Conservation (phyloP, 1,140 invertebrate genomes). For the Physella acuta region DNA sequence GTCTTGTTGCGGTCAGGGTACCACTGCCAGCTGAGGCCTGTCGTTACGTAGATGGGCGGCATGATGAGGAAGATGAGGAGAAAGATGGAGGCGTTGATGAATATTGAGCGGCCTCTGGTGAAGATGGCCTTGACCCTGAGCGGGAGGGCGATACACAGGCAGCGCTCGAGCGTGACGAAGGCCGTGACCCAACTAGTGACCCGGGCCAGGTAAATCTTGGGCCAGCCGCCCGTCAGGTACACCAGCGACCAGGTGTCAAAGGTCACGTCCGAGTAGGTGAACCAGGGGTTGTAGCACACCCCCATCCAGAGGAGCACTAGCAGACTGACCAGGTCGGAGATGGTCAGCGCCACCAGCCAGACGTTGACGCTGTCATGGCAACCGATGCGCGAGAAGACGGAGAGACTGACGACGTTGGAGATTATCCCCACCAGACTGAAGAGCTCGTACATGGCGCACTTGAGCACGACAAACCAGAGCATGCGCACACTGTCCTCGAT, state of each 20-base stretch:
- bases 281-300: not conserved
- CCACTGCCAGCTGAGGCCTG: not conserved
- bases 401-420: not conserved
- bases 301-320: not conserved
- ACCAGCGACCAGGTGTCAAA: not conserved
- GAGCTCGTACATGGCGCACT: not conserved
- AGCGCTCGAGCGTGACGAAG: not conserved
- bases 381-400: not conserved
- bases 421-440: not conserved
- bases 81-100: not conserved
- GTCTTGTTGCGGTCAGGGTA: conserved; percentile 6
- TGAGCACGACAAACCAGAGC: not conserved
- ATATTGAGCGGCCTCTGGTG: not conserved
- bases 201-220: not conserved
- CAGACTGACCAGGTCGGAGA: not conserved
- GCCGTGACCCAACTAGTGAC: not conserved
- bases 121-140: not conserved
- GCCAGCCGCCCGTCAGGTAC: conserved; percentile 2
- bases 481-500: not conserved
- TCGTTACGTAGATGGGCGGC: not conserved
- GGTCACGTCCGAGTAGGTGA: not conserved
- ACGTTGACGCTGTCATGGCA: not conserved
- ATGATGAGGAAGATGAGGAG: not conserved
- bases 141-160: not conserved
- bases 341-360: not conserved